Percentiles rank a stretch among this genome's conserved stretches.
Conservation (phyloP, 2,888 invertebrate species). For the Drosophila fungiperda region DNA sequence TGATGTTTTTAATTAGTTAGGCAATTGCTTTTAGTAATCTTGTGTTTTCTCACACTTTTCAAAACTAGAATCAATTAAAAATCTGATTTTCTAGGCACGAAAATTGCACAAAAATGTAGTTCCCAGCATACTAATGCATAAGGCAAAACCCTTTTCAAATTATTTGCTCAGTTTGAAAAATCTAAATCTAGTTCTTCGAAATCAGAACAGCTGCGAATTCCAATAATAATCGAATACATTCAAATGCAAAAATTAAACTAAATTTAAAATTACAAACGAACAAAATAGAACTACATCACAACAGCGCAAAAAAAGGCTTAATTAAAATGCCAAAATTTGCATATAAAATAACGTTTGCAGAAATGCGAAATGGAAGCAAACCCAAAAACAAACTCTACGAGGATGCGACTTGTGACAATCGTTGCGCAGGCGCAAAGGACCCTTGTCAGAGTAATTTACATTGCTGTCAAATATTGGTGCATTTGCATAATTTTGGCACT, state of each 20-base stretch:
- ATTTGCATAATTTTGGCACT: conserved; percentile 82
- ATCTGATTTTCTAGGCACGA: conserved; percentile 25
- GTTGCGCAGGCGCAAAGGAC: conserved; percentile 54
- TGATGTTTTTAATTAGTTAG: background rate
- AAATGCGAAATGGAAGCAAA: conserved; percentile 55
- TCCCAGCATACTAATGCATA: conserved; percentile 25
- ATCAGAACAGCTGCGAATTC: conserved; percentile 63
- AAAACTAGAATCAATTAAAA: background rate
- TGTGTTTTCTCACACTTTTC: conserved; percentile 23
- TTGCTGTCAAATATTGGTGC: conserved; percentile 67
- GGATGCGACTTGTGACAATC: conserved; percentile 66
- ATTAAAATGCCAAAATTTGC: conserved; percentile 73
- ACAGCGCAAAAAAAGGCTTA: conserved; percentile 66
- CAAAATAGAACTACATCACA: conserved; percentile 82
- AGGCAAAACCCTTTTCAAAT: conserved; percentile 42
- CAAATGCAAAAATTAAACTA: conserved; percentile 74
- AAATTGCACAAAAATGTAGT: conserved; percentile 22
- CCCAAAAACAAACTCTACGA: conserved; percentile 35
- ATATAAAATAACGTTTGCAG: conserved; percentile 63
- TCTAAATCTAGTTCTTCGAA: background rate
- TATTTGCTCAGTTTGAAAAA: conserved; percentile 11
- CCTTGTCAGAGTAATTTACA: conserved; percentile 70
- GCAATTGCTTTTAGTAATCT: background rate
- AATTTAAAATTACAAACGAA: conserved; percentile 68
- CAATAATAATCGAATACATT: conserved; percentile 53